Conservation (phyloP, 2,888 invertebrate species). For the Automeris io region DNA sequence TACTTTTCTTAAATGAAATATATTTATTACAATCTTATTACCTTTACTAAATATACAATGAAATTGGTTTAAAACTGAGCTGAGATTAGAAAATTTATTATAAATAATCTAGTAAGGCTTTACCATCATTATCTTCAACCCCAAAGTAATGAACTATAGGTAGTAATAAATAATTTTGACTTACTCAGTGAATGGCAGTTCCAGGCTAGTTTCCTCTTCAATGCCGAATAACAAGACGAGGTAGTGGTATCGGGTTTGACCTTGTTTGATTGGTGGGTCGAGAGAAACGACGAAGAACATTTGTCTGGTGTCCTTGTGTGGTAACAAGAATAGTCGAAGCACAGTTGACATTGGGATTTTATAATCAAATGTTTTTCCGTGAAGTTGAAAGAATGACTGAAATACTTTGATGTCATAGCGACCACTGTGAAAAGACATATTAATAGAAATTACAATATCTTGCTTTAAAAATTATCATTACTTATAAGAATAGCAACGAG, state of each 20-base stretch:
- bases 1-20: too few species aligned
- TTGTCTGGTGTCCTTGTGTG: conserved; percentile 98
- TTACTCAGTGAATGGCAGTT: conserved; percentile 94
- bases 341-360: conserved; percentile 99
- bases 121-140: too few species aligned
- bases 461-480: too few species aligned
- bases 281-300: conserved; percentile 98
- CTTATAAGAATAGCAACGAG: too few species aligned
- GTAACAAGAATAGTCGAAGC: conserved; percentile 93
- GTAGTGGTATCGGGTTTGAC: conserved; percentile 98
- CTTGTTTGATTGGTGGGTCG: conserved; percentile 99
- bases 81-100: too few species aligned
- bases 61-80: too few species aligned
- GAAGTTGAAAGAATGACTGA: conserved; percentile 79
- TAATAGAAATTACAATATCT: conserved; percentile 79
- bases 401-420: conserved; percentile 98
- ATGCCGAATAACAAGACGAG: conserved; percentile 95
- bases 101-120: too few species aligned
- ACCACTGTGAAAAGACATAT: conserved; percentile 79
- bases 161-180: conserved; percentile 33
- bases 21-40: too few species aligned
- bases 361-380: conserved; percentile 99
- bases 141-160: too few species aligned
- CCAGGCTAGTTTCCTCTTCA: conserved; percentile 95
- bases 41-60: too few species aligned